phyloP scores from a whole-genome alignment of 1,140 invertebrate genomes.

The Melipona quadrifasciata region DNA sequence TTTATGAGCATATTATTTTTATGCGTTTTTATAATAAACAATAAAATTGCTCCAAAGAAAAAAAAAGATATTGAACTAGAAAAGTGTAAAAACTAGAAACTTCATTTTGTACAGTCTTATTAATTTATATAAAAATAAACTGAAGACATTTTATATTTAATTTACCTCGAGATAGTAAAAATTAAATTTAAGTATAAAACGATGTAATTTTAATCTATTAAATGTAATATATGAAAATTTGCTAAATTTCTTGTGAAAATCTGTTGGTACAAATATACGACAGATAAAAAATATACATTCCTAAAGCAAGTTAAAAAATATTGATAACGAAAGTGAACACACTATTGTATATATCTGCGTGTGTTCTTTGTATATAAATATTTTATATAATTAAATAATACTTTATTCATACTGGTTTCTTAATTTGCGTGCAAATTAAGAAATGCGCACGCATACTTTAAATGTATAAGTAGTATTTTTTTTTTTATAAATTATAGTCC shows the following conservation, averaged over 20 bases:
- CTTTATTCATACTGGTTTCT: neutral
- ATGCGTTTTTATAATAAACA: neutral
- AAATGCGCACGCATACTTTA: slow-evolving; percentile 19
- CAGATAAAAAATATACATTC: slow-evolving; percentile 16
- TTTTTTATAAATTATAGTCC: slow-evolving; percentile 1
- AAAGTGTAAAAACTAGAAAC: slow-evolving; percentile 18
- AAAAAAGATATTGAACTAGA: neutral
- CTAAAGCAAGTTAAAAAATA: slow-evolving; percentile 25
- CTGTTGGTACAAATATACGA: neutral
- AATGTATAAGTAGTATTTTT: neutral
- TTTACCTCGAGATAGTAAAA: neutral
- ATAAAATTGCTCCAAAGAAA: neutral
- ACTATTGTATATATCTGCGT: neutral
- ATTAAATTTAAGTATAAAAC: slow-evolving; percentile 19
- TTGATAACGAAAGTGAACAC: slow-evolving; percentile 23
- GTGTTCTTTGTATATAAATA: neutral
- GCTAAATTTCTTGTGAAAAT: slow-evolving; percentile 13
- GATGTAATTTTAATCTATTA: neutral
- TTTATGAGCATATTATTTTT: neutral
- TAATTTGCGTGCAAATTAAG: slow-evolving; percentile 13
- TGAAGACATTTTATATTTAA: neutral
- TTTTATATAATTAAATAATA: slow-evolving; percentile 33
- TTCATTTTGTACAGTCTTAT: slow-evolving; percentile 29
- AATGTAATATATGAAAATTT: slow-evolving; percentile 8
- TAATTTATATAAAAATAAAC: neutral